Conservation (phyloP, 2,113 vertebrate genomes). For the Lampris incognitus region DNA sequence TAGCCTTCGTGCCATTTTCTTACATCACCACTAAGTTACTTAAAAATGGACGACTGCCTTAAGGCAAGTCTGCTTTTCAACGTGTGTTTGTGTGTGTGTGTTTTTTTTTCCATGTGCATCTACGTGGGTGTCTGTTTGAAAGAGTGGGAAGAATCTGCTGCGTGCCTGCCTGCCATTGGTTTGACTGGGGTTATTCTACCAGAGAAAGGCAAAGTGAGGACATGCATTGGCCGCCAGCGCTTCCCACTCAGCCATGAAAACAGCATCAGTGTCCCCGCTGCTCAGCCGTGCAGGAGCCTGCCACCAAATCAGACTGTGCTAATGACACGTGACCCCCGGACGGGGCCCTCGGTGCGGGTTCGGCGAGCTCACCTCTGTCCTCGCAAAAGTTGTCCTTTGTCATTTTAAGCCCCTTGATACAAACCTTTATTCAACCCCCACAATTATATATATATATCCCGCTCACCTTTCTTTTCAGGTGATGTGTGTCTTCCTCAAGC, state of each 20-base stretch:
- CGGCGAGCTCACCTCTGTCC: conserved; percentile 17
- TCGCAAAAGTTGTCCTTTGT: not conserved
- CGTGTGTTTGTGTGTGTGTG: not conserved
- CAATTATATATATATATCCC: not conserved
- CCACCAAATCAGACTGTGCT: conserved; percentile 56
- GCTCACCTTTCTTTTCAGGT: too few relatives aligned
- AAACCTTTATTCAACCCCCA: conserved; percentile 25
- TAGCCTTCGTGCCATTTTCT: too few relatives aligned
- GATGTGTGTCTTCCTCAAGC: too few relatives aligned
- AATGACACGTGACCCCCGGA: conserved; percentile 61
- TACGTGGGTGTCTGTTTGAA: not conserved
- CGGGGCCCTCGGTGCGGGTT: conserved; percentile 13
- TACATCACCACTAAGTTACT: not conserved
- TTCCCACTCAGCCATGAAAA: conserved; percentile 72
- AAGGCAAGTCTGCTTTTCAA: too few relatives aligned
- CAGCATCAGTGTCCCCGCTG: conserved; percentile 47
- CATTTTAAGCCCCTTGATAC: conserved; percentile 36
- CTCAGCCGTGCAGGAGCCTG: conserved; percentile 39
- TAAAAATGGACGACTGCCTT: conserved; percentile 10
- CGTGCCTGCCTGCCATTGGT: conserved; percentile 25
- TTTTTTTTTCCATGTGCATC: conserved; percentile 5
- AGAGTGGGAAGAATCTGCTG: conserved; percentile 42
- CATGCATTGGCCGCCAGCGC: conserved; percentile 42
- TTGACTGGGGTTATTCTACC: conserved; percentile 52
- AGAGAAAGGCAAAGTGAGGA: conserved; percentile 57